phyloP scores from a whole-genome alignment of 2,113 vertebrate species.

The Sylvia atricapilla region DNA sequence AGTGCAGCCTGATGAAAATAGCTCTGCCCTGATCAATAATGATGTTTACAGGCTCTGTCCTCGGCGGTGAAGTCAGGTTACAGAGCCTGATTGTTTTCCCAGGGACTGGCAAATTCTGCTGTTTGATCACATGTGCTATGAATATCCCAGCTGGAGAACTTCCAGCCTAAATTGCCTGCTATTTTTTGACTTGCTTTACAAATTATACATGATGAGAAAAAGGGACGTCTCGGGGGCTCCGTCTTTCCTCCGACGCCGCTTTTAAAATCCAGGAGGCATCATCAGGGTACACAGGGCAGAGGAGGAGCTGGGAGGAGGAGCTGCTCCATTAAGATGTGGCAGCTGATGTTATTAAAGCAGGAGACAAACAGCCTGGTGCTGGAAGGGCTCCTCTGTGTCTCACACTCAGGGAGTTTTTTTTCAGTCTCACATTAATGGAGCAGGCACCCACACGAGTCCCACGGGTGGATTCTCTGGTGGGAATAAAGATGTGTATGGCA shows the following conservation, averaged over 20 bases:
- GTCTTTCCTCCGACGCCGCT: neutral
- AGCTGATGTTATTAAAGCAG: neutral
- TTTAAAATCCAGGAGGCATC: neutral
- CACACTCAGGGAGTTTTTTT: neutral
- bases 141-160: neutral
- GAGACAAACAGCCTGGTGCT: neutral
- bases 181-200: neutral
- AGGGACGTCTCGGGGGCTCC: neutral
- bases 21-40: neutral
- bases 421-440: accelerated
- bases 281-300: neutral
- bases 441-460: neutral
- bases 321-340: neutral
- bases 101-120: constrained; percentile 25
- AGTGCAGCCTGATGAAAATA: neutral
- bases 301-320: constrained; percentile 8
- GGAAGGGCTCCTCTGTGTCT: neutral
- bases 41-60: neutral
- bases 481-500: neutral
- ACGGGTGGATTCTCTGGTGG: neutral
- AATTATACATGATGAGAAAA: neutral
- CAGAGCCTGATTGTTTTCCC: neutral
- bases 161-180: neutral
- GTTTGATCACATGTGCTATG: constrained; percentile 1
- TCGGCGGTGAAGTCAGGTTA: neutral